Evolutionary conservation across 1,140 invertebrate genomes (phyloP), one percentile per base, ranked within the genome.

Genomic region (Scaptomyza graminum): DNA sequence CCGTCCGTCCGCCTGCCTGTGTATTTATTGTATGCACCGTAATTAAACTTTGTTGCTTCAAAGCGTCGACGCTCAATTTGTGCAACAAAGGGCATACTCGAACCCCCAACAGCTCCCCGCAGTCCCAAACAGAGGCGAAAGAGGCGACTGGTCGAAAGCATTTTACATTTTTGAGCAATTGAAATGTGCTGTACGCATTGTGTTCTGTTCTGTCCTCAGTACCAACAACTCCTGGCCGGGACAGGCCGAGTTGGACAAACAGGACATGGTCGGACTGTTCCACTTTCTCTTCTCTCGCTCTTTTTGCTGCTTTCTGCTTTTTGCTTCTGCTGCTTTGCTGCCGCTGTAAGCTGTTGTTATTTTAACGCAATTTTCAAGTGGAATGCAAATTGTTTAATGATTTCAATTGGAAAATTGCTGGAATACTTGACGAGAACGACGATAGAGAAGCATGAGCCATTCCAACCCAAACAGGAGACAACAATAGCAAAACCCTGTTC

Each of bases 351-450:
- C 85, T 85, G 81, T 90, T 90, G 85, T 87, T 87, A 87, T 87
- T 87, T 90, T 85, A 90, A 90, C 85, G 85, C 85, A 90, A 90
- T 90, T 90, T 90, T 90, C 85, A 90, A 90, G 85, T 90, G 85
- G 85, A 85, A 90, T 90, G 85, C 85, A 90, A 90, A 90, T 90
- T 90, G 87, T 90, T 90, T 90, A 90, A 90, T 90, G 87, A 90
- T 90, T 90, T 90, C 87, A 90, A 90, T 90, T 90, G 85, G 85
- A 90, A 90, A 90, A 90, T 90, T 90, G 85, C 81, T 90, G 78
- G 81, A 79, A 90, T 90, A 82, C 81, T 90, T 79, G 81, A 87
- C 77, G 69, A 89, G 75, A 41, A 69, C 64, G 65, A 34, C 31
- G 31, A 34, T 9, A 41, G 12, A 66, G 77, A 46, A 61, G 68